Evolutionary conservation across 2,888 invertebrate species (phyloP).

Genomic region (Autographa gamma): DNA sequence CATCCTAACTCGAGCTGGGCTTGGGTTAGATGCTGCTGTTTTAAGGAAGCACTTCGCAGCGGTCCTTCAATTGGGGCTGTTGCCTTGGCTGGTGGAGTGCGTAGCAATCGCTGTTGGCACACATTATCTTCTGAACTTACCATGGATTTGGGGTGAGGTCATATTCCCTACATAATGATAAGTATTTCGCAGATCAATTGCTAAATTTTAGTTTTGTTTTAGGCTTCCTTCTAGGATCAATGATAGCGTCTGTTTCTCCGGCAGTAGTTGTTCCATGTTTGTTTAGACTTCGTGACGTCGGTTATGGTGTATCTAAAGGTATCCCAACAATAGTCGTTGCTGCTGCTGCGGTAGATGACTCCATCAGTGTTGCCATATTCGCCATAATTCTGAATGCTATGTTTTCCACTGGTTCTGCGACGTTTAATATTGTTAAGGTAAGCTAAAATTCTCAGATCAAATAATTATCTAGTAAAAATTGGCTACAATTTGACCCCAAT

Average conservation of each 20-base stretch:
- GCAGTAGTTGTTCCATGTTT: conserved; percentile 97
- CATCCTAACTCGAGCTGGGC: conserved; percentile 94
- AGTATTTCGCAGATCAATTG: neutral
- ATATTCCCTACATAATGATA: neutral
- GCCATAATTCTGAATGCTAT: conserved; percentile 94
- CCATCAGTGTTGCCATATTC: conserved; percentile 96
- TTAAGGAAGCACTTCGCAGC: conserved; percentile 92
- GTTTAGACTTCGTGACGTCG: conserved; percentile 91
- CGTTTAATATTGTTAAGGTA: conserved; percentile 91
- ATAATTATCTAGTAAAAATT: too few species aligned
- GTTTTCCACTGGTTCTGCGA: conserved; percentile 91
- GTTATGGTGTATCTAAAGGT: conserved; percentile 95
- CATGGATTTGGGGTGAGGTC: conserved; percentile 92
- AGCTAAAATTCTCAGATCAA: conserved; percentile 5
- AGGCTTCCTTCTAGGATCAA: conserved; percentile 92
- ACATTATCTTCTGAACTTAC: conserved; percentile 91
- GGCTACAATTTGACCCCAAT: too few species aligned
- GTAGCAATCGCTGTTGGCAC: conserved; percentile 89
- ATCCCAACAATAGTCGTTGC: conserved; percentile 96
- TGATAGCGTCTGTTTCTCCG: conserved; percentile 96
- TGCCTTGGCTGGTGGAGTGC: conserved; percentile 94
- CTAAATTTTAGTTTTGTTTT: neutral
- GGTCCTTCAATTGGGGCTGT: conserved; percentile 92
- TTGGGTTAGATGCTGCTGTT: conserved; percentile 94
- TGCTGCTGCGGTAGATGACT: conserved; percentile 96